A percentile compares a stretch with the other conserved stretches of the same genome.
phyloP scores from a whole-genome alignment of 2,113 vertebrate genomes.

The Coracopsis vasa region DNA sequence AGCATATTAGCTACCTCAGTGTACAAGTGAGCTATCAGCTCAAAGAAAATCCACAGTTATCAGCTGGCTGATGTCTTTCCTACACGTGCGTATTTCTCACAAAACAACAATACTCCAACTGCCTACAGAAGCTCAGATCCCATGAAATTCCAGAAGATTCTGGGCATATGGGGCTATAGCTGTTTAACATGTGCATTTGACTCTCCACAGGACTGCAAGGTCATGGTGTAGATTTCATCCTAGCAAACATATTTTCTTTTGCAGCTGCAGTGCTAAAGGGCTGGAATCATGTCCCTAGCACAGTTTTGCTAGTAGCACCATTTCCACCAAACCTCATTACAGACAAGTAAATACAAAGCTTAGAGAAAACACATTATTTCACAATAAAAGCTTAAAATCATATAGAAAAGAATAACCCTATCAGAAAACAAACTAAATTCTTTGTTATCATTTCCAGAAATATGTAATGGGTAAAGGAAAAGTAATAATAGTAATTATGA shows the following conservation, averaged over 20 bases:
- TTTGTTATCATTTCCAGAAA: neutral
- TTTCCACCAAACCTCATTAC: neutral
- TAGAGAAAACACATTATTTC: neutral
- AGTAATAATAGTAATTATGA: neutral
- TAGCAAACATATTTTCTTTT: neutral
- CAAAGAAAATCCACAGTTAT: neutral
- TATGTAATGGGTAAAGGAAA: neutral
- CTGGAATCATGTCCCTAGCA: neutral
- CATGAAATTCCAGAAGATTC: neutral
- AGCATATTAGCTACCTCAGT: rapidly evolving
- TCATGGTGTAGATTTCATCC: neutral
- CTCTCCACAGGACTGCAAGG: neutral
- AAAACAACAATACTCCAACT: neutral
- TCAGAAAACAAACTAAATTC: neutral
- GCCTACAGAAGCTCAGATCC: neutral
- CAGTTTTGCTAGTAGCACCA: neutral
- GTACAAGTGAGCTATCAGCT: neutral
- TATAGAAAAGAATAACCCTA: neutral
- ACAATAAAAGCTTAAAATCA: neutral
- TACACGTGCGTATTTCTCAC: neutral
- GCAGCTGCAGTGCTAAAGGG: neutral
- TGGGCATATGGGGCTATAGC: neutral
- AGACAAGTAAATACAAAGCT: neutral
- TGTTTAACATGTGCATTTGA: neutral
- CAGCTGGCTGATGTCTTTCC: neutral